Evolutionary conservation across 2,113 vertebrate genomes (phyloP), one percentile per base, ranked within the genome.

Genomic region (Pachycephala philippinensis): DNA sequence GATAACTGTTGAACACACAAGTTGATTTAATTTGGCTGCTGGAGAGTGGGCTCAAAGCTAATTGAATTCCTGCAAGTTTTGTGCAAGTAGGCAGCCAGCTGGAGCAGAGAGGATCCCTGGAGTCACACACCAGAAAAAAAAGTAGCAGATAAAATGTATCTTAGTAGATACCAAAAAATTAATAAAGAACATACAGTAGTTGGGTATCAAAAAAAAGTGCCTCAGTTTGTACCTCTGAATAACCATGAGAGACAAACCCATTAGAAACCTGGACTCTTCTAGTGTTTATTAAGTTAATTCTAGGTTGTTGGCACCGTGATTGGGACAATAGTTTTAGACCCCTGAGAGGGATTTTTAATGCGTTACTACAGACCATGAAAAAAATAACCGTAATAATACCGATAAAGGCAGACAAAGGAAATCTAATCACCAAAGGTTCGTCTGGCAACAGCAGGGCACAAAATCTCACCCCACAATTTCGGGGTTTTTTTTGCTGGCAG

Each of bases 1-100:
- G 31, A 70, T 60, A 83, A 85, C 82, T 80, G 35, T 39, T 80
- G 75, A 93, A 77, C 39, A 80, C 6, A 63, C 27, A 0, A 2
- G 49, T 77, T 86, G 79, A 90, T 94, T 91, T 83, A 77, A 94
- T 88, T 92, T 90, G 88, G 50, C 50, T 93, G 83, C 77, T 53
- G 76, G 83, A 84, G 60, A 86, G 31, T 1, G 1, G 37, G 37
- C 61, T 94, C 53, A 64, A 82, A 85, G 75, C 49, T 76, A 87
- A 97, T 65, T 83, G 90, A 82, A 93, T 93, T 94, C 37, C 65
- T 94, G 13, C 22, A 64, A 57, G 70, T 76, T 76, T 79, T 83
- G 70, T 71, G 59, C 23, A 85, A 88, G 78, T 22, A 90, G 30
- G 53, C 49, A 90, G 75, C n/a, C 44, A 53, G 63, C 59, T 86